phyloP scores from a whole-genome alignment of 2,113 vertebrate genomes.

The Grallaria varia region DNA sequence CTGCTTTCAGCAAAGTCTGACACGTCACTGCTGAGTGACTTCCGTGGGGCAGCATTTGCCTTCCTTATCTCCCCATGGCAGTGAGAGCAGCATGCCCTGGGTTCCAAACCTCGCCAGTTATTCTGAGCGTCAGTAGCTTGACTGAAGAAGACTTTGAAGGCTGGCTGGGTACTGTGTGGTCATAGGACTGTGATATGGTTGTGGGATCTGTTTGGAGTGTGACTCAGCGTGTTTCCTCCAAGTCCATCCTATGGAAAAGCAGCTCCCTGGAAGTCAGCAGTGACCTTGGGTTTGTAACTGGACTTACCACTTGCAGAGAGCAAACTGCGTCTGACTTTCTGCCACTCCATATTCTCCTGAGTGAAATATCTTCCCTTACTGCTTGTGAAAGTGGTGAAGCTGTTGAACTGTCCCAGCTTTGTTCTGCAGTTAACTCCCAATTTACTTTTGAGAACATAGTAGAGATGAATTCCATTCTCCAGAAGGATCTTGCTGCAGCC shows the following conservation, averaged over 20 bases:
- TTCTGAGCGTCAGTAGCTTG: neutral
- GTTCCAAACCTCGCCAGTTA: neutral
- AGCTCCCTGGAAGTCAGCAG: neutral
- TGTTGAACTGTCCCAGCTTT: neutral
- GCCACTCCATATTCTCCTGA: neutral
- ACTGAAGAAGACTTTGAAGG: neutral
- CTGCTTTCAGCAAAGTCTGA: neutral
- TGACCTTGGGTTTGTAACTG: neutral
- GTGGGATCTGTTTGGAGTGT: neutral
- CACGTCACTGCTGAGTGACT: neutral
- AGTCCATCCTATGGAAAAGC: neutral
- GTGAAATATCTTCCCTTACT: neutral
- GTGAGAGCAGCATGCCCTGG: rapidly evolving
- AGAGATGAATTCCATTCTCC: neutral
- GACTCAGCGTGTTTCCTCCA: neutral
- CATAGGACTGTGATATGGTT: rapidly evolving
- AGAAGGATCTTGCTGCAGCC: neutral
- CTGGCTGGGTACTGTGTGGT: neutral
- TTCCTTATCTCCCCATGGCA: neutral
- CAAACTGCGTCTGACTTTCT: neutral
- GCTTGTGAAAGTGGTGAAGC: neutral
- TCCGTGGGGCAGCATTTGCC: neutral
- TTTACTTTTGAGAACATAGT: neutral
- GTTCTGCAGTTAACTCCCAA: neutral
- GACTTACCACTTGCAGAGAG: neutral